A percentile compares a stretch with the other conserved stretches of the same genome.
Evolutionary conservation across 2,113 vertebrate genomes (phyloP).

Genomic region (Dermatemys mawii): DNA sequence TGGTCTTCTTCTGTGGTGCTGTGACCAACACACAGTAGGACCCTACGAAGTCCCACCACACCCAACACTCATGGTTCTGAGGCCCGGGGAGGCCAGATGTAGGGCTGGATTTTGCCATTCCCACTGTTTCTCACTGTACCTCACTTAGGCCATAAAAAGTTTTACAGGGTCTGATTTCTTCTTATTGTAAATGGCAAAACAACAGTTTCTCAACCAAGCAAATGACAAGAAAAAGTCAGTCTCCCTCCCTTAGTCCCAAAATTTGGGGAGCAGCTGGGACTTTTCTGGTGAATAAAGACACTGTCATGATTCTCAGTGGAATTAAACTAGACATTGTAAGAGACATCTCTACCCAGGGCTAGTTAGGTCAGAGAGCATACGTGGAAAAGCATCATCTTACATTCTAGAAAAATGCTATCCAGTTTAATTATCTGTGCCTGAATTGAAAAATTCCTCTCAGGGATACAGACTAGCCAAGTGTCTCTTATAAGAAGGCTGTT

Average conservation of each 20-base stretch:
- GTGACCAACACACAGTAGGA: neutral
- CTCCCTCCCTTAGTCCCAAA: neutral
- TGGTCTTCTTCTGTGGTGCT: neutral
- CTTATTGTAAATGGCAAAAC: neutral
- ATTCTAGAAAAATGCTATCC: neutral
- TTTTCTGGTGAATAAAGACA: neutral
- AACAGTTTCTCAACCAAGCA: neutral
- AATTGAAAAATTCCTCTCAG: neutral
- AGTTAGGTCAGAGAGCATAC: neutral
- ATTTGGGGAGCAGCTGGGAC: neutral
- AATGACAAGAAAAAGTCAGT: neutral
- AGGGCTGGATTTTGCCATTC: neutral
- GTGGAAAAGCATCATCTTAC: neutral
- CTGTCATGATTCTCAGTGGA: neutral
- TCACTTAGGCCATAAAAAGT: neutral
- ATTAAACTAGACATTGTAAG: neutral
- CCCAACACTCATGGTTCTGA: neutral
- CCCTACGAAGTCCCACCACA: neutral
- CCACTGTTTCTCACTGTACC: neutral
- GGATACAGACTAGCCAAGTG: neutral
- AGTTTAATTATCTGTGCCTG: neutral
- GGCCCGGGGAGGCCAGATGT: neutral
- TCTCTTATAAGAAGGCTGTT: neutral
- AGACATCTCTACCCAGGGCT: neutral
- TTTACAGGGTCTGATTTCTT: neutral